phyloP scores from a whole-genome alignment of 2,113 vertebrate genomes.

The Crotalus horridus region DNA sequence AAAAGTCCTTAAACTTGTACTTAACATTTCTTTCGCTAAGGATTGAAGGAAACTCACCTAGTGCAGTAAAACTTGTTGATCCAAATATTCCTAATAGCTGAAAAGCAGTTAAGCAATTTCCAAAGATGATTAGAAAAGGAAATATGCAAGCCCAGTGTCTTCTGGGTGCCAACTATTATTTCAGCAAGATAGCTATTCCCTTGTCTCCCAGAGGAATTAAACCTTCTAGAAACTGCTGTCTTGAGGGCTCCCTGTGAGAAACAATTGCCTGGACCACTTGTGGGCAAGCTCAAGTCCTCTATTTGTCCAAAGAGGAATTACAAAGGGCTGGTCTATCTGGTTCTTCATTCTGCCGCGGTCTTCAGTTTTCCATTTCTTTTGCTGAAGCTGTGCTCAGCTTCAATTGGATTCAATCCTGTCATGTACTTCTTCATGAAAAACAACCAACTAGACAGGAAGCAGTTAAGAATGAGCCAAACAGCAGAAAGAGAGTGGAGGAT shows the following conservation, averaged over 20 bases:
- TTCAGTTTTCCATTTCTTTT: neutral
- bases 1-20: neutral
- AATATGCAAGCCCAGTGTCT: neutral
- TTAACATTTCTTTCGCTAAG: neutral
- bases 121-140: neutral
- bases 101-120: neutral
- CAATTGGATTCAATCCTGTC: slow-evolving; percentile 58
- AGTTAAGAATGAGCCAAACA: neutral
- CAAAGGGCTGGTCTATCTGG: neutral
- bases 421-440: slow-evolving; percentile 77
- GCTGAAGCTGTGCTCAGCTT: neutral
- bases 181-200: neutral
- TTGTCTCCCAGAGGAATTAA: neutral
- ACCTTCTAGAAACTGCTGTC: neutral
- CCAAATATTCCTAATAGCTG: neutral
- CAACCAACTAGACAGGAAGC: slow-evolving; percentile 40
- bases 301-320: neutral
- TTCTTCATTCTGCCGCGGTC: neutral
- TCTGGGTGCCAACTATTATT: neutral
- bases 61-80: neutral
- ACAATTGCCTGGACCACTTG: neutral
- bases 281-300: neutral
- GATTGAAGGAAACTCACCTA: neutral
- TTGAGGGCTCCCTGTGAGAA: neutral
- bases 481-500: neutral